A percentile compares a stretch with the other conserved stretches of the same genome.
phyloP scores from a whole-genome alignment of 2,797 vertebrate species.

The Labroides dimidiatus region DNA sequence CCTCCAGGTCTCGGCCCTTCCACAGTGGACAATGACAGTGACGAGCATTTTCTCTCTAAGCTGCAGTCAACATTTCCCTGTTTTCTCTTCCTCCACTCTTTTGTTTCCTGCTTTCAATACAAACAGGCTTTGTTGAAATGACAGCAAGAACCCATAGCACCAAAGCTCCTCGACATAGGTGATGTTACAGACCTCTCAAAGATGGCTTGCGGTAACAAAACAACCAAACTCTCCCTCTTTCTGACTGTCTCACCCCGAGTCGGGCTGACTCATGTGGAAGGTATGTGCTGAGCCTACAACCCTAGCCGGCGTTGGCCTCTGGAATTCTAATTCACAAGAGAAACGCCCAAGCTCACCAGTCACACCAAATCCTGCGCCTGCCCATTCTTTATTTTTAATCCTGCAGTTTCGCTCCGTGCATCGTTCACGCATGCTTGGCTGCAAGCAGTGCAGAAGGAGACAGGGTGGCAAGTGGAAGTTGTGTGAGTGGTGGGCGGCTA shows the following conservation, averaged over 20 bases:
- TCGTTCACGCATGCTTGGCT: slow-evolving; percentile 76
- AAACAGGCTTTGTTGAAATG: slow-evolving; percentile 20
- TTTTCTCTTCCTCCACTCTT: background rate
- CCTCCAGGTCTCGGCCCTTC: slow-evolving; percentile 7
- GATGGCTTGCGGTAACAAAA: slow-evolving; percentile 39
- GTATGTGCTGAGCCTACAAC: slow-evolving; percentile 85
- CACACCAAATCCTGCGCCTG: slow-evolving; percentile 68
- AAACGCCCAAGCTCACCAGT: slow-evolving; percentile 79
- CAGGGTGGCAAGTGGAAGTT: slow-evolving; percentile 27
- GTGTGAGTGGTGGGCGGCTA: slow-evolving; percentile 34
- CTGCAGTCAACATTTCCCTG: slow-evolving; percentile 16
- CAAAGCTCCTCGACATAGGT: background rate
- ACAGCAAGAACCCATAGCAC: background rate
- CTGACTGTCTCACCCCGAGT: slow-evolving; percentile 66
- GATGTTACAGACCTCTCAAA: slow-evolving; percentile 37
- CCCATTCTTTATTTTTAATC: slow-evolving; percentile 71
- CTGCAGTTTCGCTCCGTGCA: slow-evolving; percentile 57
- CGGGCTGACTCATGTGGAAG: slow-evolving; percentile 83
- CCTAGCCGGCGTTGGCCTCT: slow-evolving; percentile 73
- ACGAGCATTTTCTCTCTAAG: slow-evolving; percentile 6
- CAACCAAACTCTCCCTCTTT: slow-evolving; percentile 53
- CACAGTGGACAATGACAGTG: slow-evolving; percentile 11
- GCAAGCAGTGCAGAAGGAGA: slow-evolving; percentile 64
- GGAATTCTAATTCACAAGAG: slow-evolving; percentile 80
- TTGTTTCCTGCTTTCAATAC: slow-evolving; percentile 1